Base-by-base conservation (phyloP, 1,140 invertebrate genomes). In the Cydia fagiglandana region DNA sequence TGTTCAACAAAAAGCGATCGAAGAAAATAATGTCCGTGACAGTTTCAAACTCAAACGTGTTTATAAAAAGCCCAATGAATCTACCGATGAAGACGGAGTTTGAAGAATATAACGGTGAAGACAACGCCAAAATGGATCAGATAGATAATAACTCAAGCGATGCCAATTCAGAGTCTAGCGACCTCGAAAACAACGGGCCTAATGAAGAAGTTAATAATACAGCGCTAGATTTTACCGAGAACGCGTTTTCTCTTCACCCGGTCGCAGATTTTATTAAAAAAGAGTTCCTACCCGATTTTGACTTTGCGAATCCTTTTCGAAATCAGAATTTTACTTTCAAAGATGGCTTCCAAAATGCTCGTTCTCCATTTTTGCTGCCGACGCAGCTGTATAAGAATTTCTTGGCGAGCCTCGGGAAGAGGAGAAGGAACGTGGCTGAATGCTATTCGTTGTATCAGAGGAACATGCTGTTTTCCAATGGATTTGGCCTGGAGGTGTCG, bases 311-410 rank as follows among this genome's bases (percentile, higher is more conserved):
- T 84, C 89, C 91, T 12, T 90, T 92, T 77, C 86, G 90, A 75
- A 89, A 86, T 75, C 89, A 93, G 73, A 88, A 84, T 80, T 79
- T 91, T 20, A 76, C 78, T 5, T 91, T 90, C 15, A 93, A 93
- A 77, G 91, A 92, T 85, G 87, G 91, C 9, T 85, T 91, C 47
- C 86, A 89, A 53, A 88, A 85, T 47, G 77, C 83, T 4, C 81
- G 89, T 73, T 87, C 93, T 3, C 94, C 94, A 7, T 96, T 96
- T 82, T 88, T 96, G 15, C 92, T 96, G 77, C 96, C 96, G 7
- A 95, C 96, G 75, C 96, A 97, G 82, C 92, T 97, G 77, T 97
- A 97, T 85, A 96, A 96, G 86, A 97, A 94, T 83, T 93, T 97
- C 66, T 89, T 97, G 78, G 96, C 96, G 24, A 96, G 94, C 84